phyloP scores from a whole-genome alignment of 2,797 vertebrate species.

The Aphelocoma californica region DNA sequence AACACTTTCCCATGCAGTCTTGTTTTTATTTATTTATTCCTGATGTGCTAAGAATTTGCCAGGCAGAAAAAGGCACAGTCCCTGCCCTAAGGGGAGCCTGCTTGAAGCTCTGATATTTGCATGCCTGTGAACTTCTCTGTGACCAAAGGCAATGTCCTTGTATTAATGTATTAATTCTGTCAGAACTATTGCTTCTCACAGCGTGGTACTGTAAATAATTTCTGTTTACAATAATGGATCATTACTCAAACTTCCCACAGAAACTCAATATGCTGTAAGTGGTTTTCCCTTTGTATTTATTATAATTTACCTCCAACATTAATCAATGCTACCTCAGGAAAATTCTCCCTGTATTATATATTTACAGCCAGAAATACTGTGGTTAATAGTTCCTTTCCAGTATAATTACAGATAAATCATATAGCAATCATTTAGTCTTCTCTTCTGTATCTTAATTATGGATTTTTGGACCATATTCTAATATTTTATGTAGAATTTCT shows the following conservation, averaged over 20 bases:
- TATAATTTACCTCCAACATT: neutral
- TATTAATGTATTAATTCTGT: conserved; percentile 19
- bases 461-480: neutral
- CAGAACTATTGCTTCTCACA: conserved; percentile 35
- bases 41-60: neutral
- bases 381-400: neutral
- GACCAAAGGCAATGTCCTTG: neutral
- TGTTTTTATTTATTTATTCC: conserved; percentile 24
- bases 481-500: neutral
- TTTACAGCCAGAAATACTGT: neutral
- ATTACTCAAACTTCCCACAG: conserved; percentile 39
- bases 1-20: neutral
- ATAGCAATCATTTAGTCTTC: neutral
- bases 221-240: conserved; percentile 6
- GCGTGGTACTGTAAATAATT: neutral
- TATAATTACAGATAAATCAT: neutral
- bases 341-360: neutral
- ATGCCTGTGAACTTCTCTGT: conserved; percentile 13
- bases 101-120: conserved; percentile 1
- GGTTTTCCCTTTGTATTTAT: neutral
- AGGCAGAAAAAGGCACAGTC: conserved; percentile 2
- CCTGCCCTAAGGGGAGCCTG: neutral
- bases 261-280: neutral
- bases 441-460: neutral
- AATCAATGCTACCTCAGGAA: conserved; percentile 11